Evolutionary conservation across 2,888 invertebrate genomes (phyloP).

Genomic region (Polia nebulosa): DNA sequence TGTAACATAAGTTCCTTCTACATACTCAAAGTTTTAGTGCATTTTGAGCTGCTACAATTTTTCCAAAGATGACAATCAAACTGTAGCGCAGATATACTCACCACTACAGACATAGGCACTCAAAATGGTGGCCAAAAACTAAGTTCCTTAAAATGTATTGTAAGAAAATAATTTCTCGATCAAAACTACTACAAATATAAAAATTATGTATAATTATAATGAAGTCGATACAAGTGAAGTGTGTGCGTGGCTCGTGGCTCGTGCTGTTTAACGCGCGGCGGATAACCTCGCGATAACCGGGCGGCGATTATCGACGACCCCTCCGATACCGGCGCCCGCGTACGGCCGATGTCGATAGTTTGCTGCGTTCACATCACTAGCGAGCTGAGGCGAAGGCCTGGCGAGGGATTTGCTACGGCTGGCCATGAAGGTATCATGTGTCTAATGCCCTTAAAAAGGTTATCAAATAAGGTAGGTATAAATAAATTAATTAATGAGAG

Average conservation of each 20-base stretch:
- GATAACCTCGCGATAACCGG: constrained; percentile 71
- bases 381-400: not conserved
- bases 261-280: constrained; percentile 69
- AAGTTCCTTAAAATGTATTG: not conserved
- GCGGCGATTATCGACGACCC: constrained; percentile 66
- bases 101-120: too few species aligned
- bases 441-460: not conserved
- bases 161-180: not conserved
- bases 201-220: constrained; percentile 39
- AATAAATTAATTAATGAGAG: not conserved
- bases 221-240: constrained; percentile 20
- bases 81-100: too few species aligned
- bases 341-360: constrained; percentile 54
- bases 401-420: not conserved
- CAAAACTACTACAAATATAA: constrained; percentile 13
- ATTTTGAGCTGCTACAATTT: not conserved
- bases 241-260: constrained; percentile 73
- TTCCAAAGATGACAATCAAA: not conserved
- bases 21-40: not conserved
- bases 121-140: too few species aligned
- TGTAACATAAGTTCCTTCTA: too few species aligned
- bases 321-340: constrained; percentile 39
- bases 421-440: not conserved
- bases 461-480: not conserved
- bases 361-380: constrained; percentile 55